Evolutionary conservation across 2,113 vertebrate genomes (phyloP).

Genomic region (Burhinus oedicnemus): DNA sequence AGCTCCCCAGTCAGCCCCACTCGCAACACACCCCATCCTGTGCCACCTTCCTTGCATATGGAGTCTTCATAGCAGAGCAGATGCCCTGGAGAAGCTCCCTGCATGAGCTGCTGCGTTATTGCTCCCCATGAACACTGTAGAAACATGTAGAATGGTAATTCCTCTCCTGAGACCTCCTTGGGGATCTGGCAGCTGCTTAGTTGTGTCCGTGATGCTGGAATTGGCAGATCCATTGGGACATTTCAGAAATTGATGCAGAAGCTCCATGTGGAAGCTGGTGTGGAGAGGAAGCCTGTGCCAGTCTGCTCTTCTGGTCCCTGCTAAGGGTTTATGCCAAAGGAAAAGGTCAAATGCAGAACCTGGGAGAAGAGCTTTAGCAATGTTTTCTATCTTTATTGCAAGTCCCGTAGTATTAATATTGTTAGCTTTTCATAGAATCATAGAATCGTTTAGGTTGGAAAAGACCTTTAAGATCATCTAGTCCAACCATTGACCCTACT

Average conservation of each 20-base stretch:
- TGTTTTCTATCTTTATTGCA: not conserved
- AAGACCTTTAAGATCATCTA: too few species aligned
- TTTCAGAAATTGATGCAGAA: not conserved
- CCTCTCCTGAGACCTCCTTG: not conserved
- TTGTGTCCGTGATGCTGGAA: not conserved
- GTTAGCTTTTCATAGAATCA: too few species aligned
- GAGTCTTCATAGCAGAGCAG: not conserved
- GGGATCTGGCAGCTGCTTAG: not conserved
- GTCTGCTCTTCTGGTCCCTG: not conserved
- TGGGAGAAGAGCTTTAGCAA: not conserved
- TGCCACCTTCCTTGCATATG: rapidly evolving
- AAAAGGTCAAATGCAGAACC: not conserved
- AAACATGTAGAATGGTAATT: not conserved
- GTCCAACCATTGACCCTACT: too few species aligned
- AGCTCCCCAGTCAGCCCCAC: not conserved
- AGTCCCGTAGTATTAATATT: not conserved
- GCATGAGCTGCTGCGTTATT: not conserved
- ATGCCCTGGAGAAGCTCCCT: not conserved
- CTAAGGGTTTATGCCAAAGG: not conserved
- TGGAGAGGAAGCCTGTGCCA: not conserved
- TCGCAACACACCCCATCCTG: not conserved
- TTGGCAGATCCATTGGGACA: not conserved
- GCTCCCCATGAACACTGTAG: not conserved
- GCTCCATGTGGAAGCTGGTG: not conserved
- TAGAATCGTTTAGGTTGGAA: too few species aligned